A percentile compares a stretch with the other conserved stretches of the same genome.
Evolutionary conservation across 2,797 vertebrate genomes (phyloP).

Genomic region (Cichlasoma orientale): DNA sequence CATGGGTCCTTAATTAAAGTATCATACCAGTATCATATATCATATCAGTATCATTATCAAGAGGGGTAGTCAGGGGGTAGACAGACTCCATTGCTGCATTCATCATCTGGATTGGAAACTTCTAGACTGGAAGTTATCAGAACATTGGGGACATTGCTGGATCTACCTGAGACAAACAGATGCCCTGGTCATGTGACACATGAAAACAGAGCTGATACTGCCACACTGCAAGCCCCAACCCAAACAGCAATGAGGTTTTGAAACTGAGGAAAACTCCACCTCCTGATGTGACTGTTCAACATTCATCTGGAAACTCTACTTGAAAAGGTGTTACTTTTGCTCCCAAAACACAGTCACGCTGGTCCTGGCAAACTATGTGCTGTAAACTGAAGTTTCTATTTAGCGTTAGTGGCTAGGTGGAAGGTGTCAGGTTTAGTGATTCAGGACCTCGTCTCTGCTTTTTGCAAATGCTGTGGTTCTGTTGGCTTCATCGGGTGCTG

Average conservation of each 20-base stretch:
- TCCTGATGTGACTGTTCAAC: not conserved
- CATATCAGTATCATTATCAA: no score
- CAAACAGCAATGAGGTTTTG: not conserved
- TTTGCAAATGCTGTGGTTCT: not conserved
- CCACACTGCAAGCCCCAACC: not conserved
- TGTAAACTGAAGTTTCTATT: not conserved
- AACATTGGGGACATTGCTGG: no score
- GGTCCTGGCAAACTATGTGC: not conserved
- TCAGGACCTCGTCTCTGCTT: not conserved
- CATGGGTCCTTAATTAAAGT: no score
- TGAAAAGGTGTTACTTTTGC: no score
- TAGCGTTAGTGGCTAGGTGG: not conserved
- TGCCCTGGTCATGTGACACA: not conserved
- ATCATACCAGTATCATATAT: no score
- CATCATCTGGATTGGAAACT: no score
- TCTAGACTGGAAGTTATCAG: not conserved
- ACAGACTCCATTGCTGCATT: no score
- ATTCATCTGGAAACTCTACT: not conserved
- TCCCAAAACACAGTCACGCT: no score
- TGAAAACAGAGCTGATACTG: no score
- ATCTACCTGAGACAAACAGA: not conserved
- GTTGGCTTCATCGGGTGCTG: not conserved
- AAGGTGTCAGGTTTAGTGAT: not conserved
- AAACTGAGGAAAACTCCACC: not conserved
- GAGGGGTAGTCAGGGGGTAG: no score